Conservation (phyloP, 2,888 invertebrate species). For the Leptothorax acervorum region DNA sequence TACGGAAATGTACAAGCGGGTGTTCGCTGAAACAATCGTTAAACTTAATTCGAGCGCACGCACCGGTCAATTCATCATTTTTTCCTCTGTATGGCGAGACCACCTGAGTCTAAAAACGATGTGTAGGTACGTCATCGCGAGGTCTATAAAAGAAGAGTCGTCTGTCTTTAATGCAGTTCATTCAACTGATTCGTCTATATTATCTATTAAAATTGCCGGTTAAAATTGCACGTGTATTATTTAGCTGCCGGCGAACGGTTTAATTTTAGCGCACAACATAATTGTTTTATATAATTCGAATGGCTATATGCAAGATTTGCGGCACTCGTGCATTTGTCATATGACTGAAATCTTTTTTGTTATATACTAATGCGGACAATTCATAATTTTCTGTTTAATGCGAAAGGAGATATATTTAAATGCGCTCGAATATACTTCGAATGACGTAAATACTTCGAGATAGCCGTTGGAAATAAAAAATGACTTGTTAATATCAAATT, state of each 20-base stretch:
- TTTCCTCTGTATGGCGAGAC: neutral
- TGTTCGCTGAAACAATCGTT: slow-evolving; percentile 16
- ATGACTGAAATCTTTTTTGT: neutral
- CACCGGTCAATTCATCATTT: neutral
- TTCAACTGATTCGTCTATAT: slow-evolving; percentile 5
- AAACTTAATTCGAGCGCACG: neutral
- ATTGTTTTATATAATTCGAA: slow-evolving; percentile 25
- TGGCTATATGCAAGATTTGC: neutral
- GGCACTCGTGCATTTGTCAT: neutral
- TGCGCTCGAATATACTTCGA: no score
- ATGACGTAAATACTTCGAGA: neutral
- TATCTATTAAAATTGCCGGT: neutral
- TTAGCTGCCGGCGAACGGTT: neutral
- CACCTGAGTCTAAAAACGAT: neutral
- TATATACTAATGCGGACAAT: neutral
- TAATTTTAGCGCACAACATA: slow-evolving; percentile 29
- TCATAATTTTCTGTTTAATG: neutral
- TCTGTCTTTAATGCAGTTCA: neutral
- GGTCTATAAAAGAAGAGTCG: neutral
- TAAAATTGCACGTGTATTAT: slow-evolving; percentile 22
- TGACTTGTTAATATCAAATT: neutral
- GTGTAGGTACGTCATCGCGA: no score
- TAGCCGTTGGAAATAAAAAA: neutral
- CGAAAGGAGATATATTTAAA: neutral
- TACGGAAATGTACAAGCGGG: neutral